Percentiles rank a stretch among this genome's conserved stretches.
Evolutionary conservation across 2,888 invertebrate species (phyloP).

Genomic region (Rosalia funebris): DNA sequence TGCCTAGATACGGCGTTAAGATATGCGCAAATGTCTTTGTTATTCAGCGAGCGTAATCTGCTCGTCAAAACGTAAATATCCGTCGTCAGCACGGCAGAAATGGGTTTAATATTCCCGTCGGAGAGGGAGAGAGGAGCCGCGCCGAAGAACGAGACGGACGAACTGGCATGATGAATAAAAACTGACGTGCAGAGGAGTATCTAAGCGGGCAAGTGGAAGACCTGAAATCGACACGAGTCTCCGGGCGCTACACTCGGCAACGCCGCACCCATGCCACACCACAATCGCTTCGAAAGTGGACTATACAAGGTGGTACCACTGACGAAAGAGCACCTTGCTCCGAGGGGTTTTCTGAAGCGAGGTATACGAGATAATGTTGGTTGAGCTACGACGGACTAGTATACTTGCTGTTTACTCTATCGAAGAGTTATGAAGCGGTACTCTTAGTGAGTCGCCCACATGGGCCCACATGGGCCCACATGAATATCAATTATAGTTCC

Average conservation of each 20-base stretch:
- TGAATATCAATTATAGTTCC: too few relatives aligned
- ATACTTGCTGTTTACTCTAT: too few relatives aligned
- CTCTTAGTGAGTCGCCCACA: too few relatives aligned
- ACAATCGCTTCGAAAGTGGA: conserved; percentile 36
- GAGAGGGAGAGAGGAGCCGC: conserved; percentile 7
- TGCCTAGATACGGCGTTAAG: conserved; percentile 34
- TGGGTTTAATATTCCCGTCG: conserved; percentile 20
- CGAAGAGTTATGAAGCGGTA: too few relatives aligned
- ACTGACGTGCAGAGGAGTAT: conserved; percentile 23
- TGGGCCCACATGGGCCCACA: too few relatives aligned
- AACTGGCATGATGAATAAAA: conserved; percentile 28
- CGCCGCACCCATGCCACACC: conserved; percentile 33
- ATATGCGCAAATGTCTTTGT: conserved; percentile 38
- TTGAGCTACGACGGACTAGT: too few relatives aligned
- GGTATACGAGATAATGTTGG: too few relatives aligned
- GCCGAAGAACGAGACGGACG: conserved; percentile 9
- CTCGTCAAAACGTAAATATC: conserved; percentile 34
- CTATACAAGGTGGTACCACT: conserved; percentile 33
- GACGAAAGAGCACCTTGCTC: conserved; percentile 1
- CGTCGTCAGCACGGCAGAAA: conserved; percentile 26
- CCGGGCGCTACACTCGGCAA: conserved; percentile 21
- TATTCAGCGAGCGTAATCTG: conserved; percentile 31
- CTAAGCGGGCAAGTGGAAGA: conserved; percentile 29
- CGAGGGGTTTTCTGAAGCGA: too few relatives aligned
- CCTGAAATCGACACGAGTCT: conserved; percentile 25